phyloP scores from a whole-genome alignment of 2,797 vertebrate species.

The Lithobates sylvaticus region DNA sequence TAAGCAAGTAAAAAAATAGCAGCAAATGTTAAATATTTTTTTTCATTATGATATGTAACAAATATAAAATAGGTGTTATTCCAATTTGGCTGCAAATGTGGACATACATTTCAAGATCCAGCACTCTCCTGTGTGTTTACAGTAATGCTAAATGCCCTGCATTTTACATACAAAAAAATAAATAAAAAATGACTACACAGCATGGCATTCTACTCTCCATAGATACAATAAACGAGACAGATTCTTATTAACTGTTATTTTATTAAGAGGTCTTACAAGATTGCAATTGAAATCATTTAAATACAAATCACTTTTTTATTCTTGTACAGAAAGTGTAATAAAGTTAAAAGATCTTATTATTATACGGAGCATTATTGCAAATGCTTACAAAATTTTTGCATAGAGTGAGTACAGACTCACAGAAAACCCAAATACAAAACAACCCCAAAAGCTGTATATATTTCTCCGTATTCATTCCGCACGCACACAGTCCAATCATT shows the following conservation, averaged over 20 bases:
- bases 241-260: conserved; percentile 88
- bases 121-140: too few species aligned
- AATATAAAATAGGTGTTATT: too few species aligned
- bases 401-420: conserved; percentile 89
- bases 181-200: too few species aligned
- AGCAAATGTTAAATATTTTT: too few species aligned
- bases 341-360: conserved; percentile 90
- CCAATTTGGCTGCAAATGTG: too few species aligned
- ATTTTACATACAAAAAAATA: too few species aligned
- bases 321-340: conserved; percentile 92
- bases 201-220: too few species aligned
- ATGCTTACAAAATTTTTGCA: conserved; percentile 91
- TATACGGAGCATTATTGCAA: conserved; percentile 87
- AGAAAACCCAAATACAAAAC: conserved; percentile 75
- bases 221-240: not conserved
- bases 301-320: conserved; percentile 89
- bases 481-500: conserved; percentile 12
- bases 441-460: conserved; percentile 61
- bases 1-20: too few species aligned
- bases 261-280: conserved; percentile 93
- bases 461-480: conserved; percentile 25
- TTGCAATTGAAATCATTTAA: conserved; percentile 91
- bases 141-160: too few species aligned
- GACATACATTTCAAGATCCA: too few species aligned
- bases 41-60: too few species aligned